Percentiles rank a stretch among this genome's conserved stretches.
These are phyloP conservation scores for Bombus breviceps DNA, from an alignment of 1,140 invertebrate genomes.

Conservation along the genomic window DNA sequence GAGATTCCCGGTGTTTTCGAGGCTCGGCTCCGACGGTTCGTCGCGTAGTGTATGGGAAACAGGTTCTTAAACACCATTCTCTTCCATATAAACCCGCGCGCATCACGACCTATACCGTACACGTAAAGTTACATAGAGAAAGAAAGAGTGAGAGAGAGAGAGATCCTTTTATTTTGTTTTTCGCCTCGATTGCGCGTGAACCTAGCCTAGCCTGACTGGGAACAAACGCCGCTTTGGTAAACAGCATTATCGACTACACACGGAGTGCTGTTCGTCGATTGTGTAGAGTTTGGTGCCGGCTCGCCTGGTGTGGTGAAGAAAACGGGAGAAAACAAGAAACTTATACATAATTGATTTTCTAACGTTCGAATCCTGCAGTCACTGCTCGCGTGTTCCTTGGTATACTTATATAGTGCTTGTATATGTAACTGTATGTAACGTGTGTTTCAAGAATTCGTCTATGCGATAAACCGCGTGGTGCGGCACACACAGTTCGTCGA, in stretches of 20 bases:
- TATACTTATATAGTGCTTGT: no score
- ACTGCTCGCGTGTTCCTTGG: background rate
- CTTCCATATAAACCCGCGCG: constrained; percentile 12
- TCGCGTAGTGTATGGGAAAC: constrained; percentile 67
- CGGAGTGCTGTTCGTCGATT: constrained; percentile 28
- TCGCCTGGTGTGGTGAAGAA: constrained; percentile 7
- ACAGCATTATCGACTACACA: constrained; percentile 46
- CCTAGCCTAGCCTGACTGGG: constrained; percentile 35
- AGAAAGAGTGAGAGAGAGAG: constrained; percentile 13
- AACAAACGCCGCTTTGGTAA: constrained; percentile 50
- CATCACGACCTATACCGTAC: background rate
- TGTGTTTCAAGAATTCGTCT: constrained; percentile 15
- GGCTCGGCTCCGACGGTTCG: constrained; percentile 64
- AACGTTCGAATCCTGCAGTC: background rate
- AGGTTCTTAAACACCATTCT: constrained; percentile 64
- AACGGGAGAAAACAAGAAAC: background rate
- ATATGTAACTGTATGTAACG: background rate
- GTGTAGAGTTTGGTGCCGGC: constrained; percentile 1
- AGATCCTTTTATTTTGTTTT: constrained; percentile 43
- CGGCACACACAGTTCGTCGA: background rate
- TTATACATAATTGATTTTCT: background rate
- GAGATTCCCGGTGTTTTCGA: constrained; percentile 59
- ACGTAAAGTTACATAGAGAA: background rate
- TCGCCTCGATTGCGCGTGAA: constrained; percentile 32
- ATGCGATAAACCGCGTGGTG: constrained; percentile 28